Conservation (phyloP, 1,140 invertebrate genomes). For the Galendromus occidentalis region DNA sequence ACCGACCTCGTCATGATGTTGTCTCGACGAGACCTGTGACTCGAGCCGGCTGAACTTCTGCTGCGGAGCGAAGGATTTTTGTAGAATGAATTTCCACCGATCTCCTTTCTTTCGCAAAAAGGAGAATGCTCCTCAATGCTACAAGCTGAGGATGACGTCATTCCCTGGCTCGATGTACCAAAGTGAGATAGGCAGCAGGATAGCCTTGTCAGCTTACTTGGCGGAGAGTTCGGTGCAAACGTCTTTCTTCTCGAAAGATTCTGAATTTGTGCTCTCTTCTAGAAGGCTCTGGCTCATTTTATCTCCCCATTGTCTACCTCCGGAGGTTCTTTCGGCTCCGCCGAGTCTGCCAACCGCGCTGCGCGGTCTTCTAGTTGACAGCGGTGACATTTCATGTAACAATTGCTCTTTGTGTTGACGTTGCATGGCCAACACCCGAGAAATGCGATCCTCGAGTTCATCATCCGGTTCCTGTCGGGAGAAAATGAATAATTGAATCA, state of each 20-base stretch:
- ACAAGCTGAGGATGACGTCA: no score
- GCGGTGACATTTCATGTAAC: conserved; percentile 19
- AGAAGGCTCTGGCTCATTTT: conserved; percentile 10
- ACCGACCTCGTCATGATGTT: conserved; percentile 8
- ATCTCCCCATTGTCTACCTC: conserved; percentile 1
- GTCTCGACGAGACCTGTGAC: background rate
- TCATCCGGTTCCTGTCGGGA: conserved; percentile 39
- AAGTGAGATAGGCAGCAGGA: no score
- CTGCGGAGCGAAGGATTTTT: background rate
- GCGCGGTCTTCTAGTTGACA: background rate
- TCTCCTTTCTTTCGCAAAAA: no score
- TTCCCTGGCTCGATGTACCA: no score
- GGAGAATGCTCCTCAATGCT: no score
- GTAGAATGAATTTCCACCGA: no score
- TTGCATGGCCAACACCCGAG: conserved; percentile 63
- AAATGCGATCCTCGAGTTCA: conserved; percentile 61
- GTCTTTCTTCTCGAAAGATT: conserved; percentile 4
- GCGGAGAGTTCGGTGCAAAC: background rate
- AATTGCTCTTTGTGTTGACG: conserved; percentile 54
- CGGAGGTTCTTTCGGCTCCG: background rate
- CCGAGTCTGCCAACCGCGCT: background rate
- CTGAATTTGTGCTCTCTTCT: background rate
- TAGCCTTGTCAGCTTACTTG: no score
- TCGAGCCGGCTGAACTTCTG: background rate
- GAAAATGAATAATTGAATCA: background rate